Base-by-base conservation (phyloP, 2,888 invertebrate species). In the Calliopum simillimum region DNA sequence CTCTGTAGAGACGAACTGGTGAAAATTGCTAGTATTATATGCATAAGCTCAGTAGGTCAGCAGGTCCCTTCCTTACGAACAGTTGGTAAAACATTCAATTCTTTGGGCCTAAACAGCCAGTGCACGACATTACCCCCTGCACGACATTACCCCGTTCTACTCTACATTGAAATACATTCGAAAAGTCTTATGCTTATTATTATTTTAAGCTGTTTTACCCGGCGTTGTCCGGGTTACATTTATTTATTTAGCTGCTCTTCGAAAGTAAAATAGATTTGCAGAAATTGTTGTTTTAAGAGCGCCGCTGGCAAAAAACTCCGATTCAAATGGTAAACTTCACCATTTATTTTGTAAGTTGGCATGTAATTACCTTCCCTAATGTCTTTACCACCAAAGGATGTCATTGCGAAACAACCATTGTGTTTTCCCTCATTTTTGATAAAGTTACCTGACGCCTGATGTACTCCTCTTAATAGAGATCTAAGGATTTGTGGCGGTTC, bases 401-500 rank as follows among this genome's bases (percentile, higher is more conserved):
- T 69, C 58, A 69, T 64, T 16, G 58, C 58, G 59, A 64, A 69
- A 25, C 58, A 64, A 41, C 58, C 64, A 25, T 69, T 69, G 41
- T 64, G 64, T 43, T 64, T 64, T 21, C 64, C 19, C 43, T 61
- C 46, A 19, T 53, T 33, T 59, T 25, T 69, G n/a, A 41, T 19
- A 14, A 69, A 69, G 47, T 65, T 47, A 47, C 11, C 49, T 11
- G 44, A 66, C 44, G 53, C 41, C 59, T 49, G 49, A 59, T 64
- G 19, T n/a, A n/a, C 58, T 41, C 58, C 65, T 59, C 59, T 58
- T 59, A 59, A 25, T 41, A 70, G n/a, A 16, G 58, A 14, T 59
- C 16, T 58, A n/a, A 70, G 69, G 76, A 84, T 49, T 19, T 46
- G 16, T 23, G 64, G 64, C 11, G 64, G 64, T 25, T 65, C 65